Evolutionary conservation across 1,140 invertebrate species (phyloP).

Genomic region (Ceratitis capitata): DNA sequence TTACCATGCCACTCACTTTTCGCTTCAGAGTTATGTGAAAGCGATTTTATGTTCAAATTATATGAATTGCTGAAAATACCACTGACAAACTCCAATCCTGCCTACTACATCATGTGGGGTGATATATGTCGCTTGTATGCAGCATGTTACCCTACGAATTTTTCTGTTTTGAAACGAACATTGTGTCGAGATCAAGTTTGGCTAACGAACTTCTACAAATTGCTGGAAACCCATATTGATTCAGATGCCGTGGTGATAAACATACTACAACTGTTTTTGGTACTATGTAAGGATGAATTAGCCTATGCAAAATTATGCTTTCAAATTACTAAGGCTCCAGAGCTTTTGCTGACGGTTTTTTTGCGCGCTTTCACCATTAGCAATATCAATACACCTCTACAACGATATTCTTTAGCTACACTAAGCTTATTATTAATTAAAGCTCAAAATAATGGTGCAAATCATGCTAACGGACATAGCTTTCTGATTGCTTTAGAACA

Average conservation of each 20-base stretch:
- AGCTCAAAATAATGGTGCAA: background rate
- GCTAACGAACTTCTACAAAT: conserved; percentile 41
- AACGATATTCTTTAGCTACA: conserved; percentile 44
- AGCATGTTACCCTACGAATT: conserved; percentile 48
- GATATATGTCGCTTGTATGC: conserved; percentile 52
- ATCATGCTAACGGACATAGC: too few species aligned
- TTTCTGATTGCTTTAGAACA: background rate
- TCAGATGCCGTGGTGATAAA: conserved; percentile 16
- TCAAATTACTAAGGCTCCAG: conserved; percentile 39
- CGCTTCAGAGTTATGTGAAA: conserved; percentile 44
- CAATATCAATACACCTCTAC: conserved; percentile 39
- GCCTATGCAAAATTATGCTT: conserved; percentile 46
- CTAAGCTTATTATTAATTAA: conserved; percentile 50
- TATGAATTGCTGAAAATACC: conserved; percentile 51
- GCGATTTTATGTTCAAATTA: conserved; percentile 49
- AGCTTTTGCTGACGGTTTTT: conserved; percentile 46
- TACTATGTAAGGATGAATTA: conserved; percentile 52
- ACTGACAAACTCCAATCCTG: background rate
- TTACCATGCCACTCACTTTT: conserved; percentile 44
- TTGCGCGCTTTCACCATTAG: conserved; percentile 41
- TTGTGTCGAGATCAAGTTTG: conserved; percentile 54
- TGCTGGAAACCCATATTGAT: conserved; percentile 43
- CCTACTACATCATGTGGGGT: background rate
- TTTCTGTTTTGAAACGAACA: conserved; percentile 50
- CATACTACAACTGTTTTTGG: conserved; percentile 51